Conservation (phyloP, 2,113 vertebrate genomes). For the Grammatotria lemairii region DNA sequence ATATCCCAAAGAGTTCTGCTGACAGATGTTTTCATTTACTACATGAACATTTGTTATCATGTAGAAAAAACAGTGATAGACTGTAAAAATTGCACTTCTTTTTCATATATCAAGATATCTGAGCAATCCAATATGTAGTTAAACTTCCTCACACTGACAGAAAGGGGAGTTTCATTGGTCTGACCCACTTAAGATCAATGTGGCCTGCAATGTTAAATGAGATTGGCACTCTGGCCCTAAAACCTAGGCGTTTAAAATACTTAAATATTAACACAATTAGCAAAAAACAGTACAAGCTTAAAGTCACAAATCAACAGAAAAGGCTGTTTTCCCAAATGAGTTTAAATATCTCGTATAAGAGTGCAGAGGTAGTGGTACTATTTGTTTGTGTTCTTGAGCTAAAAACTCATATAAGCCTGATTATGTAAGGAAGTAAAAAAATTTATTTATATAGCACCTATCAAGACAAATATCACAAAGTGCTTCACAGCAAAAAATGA, state of each 20-base stretch:
- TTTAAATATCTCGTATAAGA: not conserved
- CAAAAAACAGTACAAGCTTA: not conserved
- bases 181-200: not conserved
- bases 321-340: not conserved
- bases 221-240: not conserved
- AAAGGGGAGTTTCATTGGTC: not conserved
- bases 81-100: not conserved
- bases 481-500: not conserved
- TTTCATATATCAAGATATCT: not conserved
- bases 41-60: not conserved
- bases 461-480: not conserved
- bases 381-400: not conserved
- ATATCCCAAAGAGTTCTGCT: not conserved
- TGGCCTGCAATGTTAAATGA: not conserved
- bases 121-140: not conserved
- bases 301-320: not conserved
- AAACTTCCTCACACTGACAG: not conserved
- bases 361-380: not conserved
- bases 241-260: not conserved
- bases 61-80: not conserved
- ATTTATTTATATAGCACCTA: accelerated
- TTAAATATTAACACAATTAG: not conserved
- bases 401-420: not conserved
- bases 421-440: not conserved
- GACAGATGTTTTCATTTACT: not conserved